Evolutionary conservation across 2,888 invertebrate genomes (phyloP), one percentile per base, ranked within the genome.

Genomic region (Zygogramma bicolorata): DNA sequence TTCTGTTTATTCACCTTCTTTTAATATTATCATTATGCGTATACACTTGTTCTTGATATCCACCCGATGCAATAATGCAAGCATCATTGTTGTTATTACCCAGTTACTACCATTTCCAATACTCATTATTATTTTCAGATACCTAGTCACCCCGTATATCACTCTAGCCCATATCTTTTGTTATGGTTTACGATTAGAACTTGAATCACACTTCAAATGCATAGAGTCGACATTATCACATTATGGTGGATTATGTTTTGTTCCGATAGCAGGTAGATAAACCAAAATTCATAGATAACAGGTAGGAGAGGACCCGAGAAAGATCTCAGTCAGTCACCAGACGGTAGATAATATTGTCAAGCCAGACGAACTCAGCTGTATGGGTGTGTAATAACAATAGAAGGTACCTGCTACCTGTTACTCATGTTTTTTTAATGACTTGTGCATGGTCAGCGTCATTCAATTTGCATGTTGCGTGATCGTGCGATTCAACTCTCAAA

Each of bases 361-460:
- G 46, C 13, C 20, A 46, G 20, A 3, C 46, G 46, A 46, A 3
- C n/a, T 38, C n/a, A 38, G 38, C 46, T 46, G 2, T 20, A 46
- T 46, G 22, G 46, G 22, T 18, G 46, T 46, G 46, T 46, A 20
- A 46, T 46, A 46, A 46, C 46, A 46, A 46, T 46, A 46, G 15
- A 46, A 46, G 20, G 46, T 46, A 46, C 46, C 46, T 46, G 46
- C 46, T 46, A 46, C 46, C 46, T 46, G 46, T 46, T 46, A 46
- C 20, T 46, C 20, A 46, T 46, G 46, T 46, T 3, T 46, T 34
- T 46, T 46, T 46, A 22, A 46, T 46, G 46, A 46, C 46, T 46
- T 46, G 46, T 46, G 46, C 46, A 46, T 46, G 46, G 46, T 46
- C 46, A 46, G 20, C 46, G 10, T 46, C 20, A 46, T 46, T 46